Evolutionary conservation across 2,113 vertebrate species (phyloP), one percentile per base, ranked within the genome.

Genomic region (Brachyhypopomus gauderio): DNA sequence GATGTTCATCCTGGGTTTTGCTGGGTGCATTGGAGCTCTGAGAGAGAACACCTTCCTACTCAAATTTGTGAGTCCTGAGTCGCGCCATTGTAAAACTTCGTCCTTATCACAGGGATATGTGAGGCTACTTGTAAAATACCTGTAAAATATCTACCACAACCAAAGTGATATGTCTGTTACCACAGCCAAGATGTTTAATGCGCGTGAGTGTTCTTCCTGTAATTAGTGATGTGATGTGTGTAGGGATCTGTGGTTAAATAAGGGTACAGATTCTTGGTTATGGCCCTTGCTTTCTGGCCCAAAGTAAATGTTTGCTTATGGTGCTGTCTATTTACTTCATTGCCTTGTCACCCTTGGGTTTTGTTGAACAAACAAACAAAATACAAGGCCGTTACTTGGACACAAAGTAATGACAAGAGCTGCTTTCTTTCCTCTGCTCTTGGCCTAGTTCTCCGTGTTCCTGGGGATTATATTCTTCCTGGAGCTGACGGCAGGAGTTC

Each of bases 1-100:
- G 83, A 96, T 96, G 95, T 96, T 96, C 91, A 95, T 96, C 89
- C 88, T 96, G 88, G 95, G 95, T 81, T 96, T 96, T 80, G 95
- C 95, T 72, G 95, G 95, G 84, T 96, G 95, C 89, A 96, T 96
- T 22, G 95, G 95, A 84, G 95, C 95, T 3, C 91, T 96, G 9
- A 89, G 95, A 79, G 95, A 96, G 81, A 96, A 96, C 87, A 96
- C 95, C 25, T 93, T 95, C 45, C 95, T 96, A 12, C 94, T 96
- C 86, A 96, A 96, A 88, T 96, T 96, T 86, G 95, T 96, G 89
- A 93, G 95, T 95, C 17, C 8, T 20, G 25, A n/a, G 16, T 14
- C 11, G 5, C 30, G 41, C 1, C 45, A 52, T 52, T 11, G 45
- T 52, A 52, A 45, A 6, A 45, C 3, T 45, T 5, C 9, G 1